Percentiles rank a stretch among this genome's conserved stretches.
Conservation (phyloP, 2,113 vertebrate genomes). For the Pundamilia nyererei region DNA sequence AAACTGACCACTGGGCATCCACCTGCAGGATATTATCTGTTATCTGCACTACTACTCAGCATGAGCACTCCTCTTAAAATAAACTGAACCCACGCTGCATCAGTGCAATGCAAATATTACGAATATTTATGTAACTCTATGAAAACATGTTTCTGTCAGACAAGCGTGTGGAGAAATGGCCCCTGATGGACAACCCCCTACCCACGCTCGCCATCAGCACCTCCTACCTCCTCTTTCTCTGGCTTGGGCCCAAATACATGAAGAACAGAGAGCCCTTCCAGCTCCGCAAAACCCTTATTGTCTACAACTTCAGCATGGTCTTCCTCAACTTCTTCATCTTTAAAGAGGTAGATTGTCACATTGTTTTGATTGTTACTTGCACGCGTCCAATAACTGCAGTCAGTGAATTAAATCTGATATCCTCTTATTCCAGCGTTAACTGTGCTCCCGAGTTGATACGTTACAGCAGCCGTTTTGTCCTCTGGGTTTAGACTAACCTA, state of each 20-base stretch:
- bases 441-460: neutral
- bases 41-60: neutral
- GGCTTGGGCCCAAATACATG: constrained; percentile 98
- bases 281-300: constrained; percentile 87
- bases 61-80: neutral
- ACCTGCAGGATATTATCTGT: neutral
- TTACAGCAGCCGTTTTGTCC: neutral
- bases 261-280: constrained; percentile 92
- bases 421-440: neutral
- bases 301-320: constrained; percentile 99
- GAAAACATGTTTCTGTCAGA: constrained; percentile 72
- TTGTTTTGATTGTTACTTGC: neutral
- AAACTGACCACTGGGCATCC: neutral
- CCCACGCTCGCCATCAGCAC: constrained; percentile 92
- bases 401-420: neutral
- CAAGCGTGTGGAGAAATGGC: constrained; percentile 96
- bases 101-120: neutral
- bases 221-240: constrained; percentile 92
- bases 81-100: neutral
- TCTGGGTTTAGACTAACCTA: neutral
- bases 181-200: constrained; percentile 90
- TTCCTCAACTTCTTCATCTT: constrained; percentile 98
- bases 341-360: constrained; percentile 81
- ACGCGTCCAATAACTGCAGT: neutral
- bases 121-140: constrained; percentile 3